These are phyloP conservation scores for Uria aalge DNA, from an alignment of 2,113 vertebrate species.

Conservation along the genomic window DNA sequence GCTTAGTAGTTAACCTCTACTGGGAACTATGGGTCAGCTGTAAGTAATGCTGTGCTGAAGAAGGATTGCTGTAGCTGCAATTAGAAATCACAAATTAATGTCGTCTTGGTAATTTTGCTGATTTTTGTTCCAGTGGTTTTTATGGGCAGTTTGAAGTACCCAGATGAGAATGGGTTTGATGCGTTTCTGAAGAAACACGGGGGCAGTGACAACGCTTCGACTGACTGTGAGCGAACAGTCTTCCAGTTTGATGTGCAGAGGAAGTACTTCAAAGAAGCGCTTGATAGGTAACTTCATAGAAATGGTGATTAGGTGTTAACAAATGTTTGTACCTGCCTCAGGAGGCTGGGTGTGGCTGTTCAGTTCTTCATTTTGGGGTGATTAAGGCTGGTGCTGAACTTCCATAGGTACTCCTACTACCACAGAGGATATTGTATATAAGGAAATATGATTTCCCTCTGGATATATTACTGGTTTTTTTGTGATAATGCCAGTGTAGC, in stretches of 20 bases:
- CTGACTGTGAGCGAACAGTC: constrained; percentile 93
- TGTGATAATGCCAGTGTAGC: neutral
- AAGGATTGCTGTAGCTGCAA: neutral
- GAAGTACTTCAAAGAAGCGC: constrained; percentile 90
- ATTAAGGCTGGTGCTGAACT: neutral
- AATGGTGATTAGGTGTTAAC: neutral
- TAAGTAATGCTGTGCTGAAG: neutral
- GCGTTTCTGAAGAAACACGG: constrained; percentile 95
- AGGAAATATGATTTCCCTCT: neutral
- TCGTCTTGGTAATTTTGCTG: neutral
- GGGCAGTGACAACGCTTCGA: constrained; percentile 94
- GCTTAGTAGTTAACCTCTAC: neutral
- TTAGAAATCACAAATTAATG: neutral
- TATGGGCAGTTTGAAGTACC: constrained; percentile 97
- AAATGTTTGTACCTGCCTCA: neutral
- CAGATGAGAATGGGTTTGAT: constrained; percentile 94
- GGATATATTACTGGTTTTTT: neutral
- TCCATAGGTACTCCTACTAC: neutral
- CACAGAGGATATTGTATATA: neutral
- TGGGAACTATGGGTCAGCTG: neutral
- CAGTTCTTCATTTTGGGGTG: neutral
- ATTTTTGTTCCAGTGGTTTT: constrained; percentile 89
- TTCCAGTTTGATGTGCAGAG: constrained; percentile 96
- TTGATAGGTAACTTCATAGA: constrained; percentile 84
- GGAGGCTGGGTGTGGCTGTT: neutral